These are phyloP conservation scores for Vulpes vulpes DNA, from an alignment of 2,113 vertebrate species.

Conservation along the genomic window DNA sequence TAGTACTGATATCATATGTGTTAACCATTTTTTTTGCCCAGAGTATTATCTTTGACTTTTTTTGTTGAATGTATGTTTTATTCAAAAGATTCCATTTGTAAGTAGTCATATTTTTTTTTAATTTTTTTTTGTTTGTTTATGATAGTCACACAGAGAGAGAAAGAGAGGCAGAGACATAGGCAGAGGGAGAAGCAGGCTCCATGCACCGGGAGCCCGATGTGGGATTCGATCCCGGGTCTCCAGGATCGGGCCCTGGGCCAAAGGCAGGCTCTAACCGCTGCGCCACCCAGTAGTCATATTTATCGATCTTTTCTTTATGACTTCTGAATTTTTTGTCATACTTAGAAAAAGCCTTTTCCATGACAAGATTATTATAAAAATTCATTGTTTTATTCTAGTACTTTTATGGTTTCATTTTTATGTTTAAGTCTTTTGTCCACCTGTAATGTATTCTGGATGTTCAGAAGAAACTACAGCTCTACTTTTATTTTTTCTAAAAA, in stretches of 20 bases:
- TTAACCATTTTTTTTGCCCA: neutral
- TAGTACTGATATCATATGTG: neutral
- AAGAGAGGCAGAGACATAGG: too few species aligned
- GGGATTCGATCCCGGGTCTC: too few species aligned
- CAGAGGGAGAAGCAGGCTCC: too few species aligned
- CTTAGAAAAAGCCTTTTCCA: constrained; percentile 28
- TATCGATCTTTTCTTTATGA: constrained; percentile 34
- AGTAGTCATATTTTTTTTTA: constrained; percentile 9
- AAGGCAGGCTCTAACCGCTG: too few species aligned
- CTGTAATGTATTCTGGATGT: constrained; percentile 7
- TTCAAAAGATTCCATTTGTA: constrained; percentile 8
- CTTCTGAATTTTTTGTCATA: constrained; percentile 18
- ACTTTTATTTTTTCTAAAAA: constrained; percentile 32
- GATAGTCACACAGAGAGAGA: too few species aligned
- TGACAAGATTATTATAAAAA: constrained; percentile 35
- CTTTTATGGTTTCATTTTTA: constrained; percentile 32
- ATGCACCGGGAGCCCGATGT: too few species aligned
- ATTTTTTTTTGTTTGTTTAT: too few species aligned
- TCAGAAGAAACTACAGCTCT: neutral
- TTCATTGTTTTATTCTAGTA: constrained; percentile 36
- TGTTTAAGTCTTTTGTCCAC: neutral
- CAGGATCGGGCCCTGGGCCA: too few species aligned
- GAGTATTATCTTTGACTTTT: neutral
- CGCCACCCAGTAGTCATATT: neutral
- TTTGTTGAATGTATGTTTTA: constrained; percentile 21